Evolutionary conservation across 2,888 invertebrate species (phyloP).

Genomic region (Epiperipatus broadwayi): DNA sequence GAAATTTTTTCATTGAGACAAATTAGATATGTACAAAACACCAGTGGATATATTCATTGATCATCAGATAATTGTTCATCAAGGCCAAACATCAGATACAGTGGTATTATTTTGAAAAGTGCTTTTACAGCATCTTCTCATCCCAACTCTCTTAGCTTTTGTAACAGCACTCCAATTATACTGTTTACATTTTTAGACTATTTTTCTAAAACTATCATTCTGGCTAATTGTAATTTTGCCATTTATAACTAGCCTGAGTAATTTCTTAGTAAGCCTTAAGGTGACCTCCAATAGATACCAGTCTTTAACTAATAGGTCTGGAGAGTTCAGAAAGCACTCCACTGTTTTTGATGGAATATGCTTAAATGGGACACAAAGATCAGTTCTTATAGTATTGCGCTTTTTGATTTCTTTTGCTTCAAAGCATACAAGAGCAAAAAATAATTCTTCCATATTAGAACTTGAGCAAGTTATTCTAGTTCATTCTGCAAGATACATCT

Average conservation of each 20-base stretch:
- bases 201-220: conserved; percentile 33
- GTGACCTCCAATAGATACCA: conserved; percentile 37
- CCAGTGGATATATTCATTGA: too few species aligned
- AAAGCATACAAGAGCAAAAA: conserved; percentile 39
- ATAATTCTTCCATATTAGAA: conserved; percentile 35
- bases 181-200: conserved; percentile 30
- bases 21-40: too few species aligned
- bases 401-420: conserved; percentile 34
- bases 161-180: conserved; percentile 36
- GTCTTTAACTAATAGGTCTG: conserved; percentile 36
- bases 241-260: conserved; percentile 32
- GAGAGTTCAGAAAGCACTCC: conserved; percentile 35
- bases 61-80: too few species aligned
- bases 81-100: conserved; percentile 28
- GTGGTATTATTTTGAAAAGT: conserved; percentile 37
- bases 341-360: too few species aligned
- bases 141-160: conserved; percentile 39
- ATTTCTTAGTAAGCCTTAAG: conserved; percentile 35
- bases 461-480: conserved; percentile 19
- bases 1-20: too few species aligned
- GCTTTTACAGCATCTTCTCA: conserved; percentile 40
- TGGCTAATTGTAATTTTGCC: conserved; percentile 18
- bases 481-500: conserved; percentile 29
- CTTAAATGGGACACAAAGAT: too few species aligned
- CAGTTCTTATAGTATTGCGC: conserved; percentile 35